Percentiles rank a stretch among this genome's conserved stretches.
phyloP scores from a whole-genome alignment of 2,113 vertebrate species.

The Spea multiplicata region DNA sequence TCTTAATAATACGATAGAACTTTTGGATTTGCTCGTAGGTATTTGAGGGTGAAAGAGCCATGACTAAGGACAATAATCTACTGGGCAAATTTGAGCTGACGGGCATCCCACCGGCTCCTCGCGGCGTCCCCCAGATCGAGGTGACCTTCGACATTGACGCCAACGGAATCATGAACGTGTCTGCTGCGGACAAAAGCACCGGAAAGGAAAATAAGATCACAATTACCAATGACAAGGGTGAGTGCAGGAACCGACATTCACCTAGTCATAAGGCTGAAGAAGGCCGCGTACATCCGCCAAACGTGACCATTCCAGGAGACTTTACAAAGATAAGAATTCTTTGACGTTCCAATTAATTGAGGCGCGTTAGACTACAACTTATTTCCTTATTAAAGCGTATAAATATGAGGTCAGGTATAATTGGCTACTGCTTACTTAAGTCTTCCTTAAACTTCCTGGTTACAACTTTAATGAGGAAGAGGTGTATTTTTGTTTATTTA shows the following conservation, averaged over 20 bases:
- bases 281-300: too few relatives aligned
- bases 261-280: too few relatives aligned
- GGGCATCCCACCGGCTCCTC: constrained; percentile 83
- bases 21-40: constrained; percentile 58
- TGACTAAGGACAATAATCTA: constrained; percentile 89
- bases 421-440: too few relatives aligned
- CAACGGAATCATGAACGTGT: constrained; percentile 88
- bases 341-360: too few relatives aligned
- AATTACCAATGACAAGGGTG: constrained; percentile 91
- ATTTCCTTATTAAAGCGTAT: too few relatives aligned
- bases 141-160: constrained; percentile 93
- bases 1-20: not conserved
- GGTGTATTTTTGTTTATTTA: too few relatives aligned
- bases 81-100: constrained; percentile 85
- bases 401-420: too few relatives aligned
- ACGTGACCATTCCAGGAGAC: too few relatives aligned
- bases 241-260: not conserved
- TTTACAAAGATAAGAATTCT: too few relatives aligned
- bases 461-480: too few relatives aligned
- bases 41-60: constrained; percentile 86
- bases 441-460: too few relatives aligned
- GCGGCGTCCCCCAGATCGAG: constrained; percentile 87
- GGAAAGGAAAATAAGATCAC: constrained; percentile 92
- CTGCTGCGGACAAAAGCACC: constrained; percentile 86
- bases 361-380: too few relatives aligned